These are phyloP conservation scores for Adelognathus sp. DNA, from an alignment of 2,888 invertebrate genomes.

Conservation along the genomic window DNA sequence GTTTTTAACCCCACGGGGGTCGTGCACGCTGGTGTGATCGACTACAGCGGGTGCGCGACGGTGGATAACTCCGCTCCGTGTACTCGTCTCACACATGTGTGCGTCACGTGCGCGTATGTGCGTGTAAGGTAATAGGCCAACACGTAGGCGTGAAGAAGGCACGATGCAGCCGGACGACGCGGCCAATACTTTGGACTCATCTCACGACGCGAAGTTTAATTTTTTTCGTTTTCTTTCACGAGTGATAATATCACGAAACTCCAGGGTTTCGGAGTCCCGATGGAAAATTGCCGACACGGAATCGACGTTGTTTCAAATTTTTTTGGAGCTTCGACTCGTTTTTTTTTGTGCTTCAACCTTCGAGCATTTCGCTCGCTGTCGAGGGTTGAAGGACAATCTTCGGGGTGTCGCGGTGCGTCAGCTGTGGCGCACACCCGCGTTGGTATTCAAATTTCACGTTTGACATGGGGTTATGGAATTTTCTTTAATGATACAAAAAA, in stretches of 20 bases:
- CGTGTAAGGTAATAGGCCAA: conserved; percentile 14
- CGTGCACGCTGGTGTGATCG: background rate
- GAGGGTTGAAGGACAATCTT: background rate
- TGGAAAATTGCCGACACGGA: background rate
- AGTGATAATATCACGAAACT: too few relatives aligned
- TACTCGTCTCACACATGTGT: background rate
- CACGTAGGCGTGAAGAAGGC: background rate
- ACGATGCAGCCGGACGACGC: background rate
- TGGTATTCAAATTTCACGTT: background rate
- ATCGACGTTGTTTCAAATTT: background rate
- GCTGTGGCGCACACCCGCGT: background rate
- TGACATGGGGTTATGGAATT: background rate
- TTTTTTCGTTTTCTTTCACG: background rate
- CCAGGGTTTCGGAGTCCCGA: background rate
- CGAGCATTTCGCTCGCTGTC: background rate
- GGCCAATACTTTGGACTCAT: background rate
- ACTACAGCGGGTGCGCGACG: background rate
- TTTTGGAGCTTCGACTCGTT: background rate
- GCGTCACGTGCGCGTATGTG: conserved; percentile 33
- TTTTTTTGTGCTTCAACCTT: background rate
- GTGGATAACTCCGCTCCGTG: background rate
- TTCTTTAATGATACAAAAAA: background rate
- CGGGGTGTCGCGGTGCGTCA: background rate
- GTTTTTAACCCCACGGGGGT: conserved; percentile 29
- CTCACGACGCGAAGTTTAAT: background rate